Evolutionary conservation across 2,888 invertebrate genomes (phyloP).

Genomic region (Barypeithes pellucidus): DNA sequence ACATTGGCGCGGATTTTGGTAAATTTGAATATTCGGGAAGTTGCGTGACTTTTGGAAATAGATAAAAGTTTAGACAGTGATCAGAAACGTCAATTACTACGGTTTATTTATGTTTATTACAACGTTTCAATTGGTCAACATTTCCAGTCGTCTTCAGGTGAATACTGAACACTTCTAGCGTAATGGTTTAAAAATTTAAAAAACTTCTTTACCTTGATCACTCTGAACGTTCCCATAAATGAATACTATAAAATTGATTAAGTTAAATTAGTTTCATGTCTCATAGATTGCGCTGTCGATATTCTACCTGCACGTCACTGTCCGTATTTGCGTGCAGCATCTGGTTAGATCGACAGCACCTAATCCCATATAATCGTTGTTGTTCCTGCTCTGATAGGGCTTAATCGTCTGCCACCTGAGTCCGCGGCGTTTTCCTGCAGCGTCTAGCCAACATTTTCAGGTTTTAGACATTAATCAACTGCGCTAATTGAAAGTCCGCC

Average conservation of each 20-base stretch:
- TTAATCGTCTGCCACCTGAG: conserved; percentile 47
- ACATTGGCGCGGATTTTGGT: conserved; percentile 20
- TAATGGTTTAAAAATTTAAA: too few relatives aligned
- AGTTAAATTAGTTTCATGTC: too few relatives aligned
- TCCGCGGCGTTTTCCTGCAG: conserved; percentile 10
- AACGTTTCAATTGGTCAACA: too few relatives aligned
- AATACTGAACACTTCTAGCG: too few relatives aligned
- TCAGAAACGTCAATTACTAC: too few relatives aligned
- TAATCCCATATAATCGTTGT: conserved; percentile 46
- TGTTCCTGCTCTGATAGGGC: conserved; percentile 39
- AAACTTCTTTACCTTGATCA: too few relatives aligned
- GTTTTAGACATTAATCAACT: conserved; percentile 36
- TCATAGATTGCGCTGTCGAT: too few relatives aligned
- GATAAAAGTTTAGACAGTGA: too few relatives aligned
- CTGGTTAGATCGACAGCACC: conserved; percentile 38
- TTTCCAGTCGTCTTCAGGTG: too few relatives aligned
- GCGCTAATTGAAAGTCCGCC: conserved; percentile 14
- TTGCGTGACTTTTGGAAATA: not conserved
- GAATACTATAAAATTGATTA: too few relatives aligned
- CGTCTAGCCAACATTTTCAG: conserved; percentile 42
- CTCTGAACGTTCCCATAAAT: too few relatives aligned
- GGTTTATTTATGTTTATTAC: too few relatives aligned
- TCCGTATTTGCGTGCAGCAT: conserved; percentile 32
- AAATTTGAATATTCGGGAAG: not conserved
- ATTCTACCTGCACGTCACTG: conserved; percentile 20